A percentile compares a stretch with the other conserved stretches of the same genome.
Conservation (phyloP, 2,113 vertebrate genomes). For the Sitta europaea region DNA sequence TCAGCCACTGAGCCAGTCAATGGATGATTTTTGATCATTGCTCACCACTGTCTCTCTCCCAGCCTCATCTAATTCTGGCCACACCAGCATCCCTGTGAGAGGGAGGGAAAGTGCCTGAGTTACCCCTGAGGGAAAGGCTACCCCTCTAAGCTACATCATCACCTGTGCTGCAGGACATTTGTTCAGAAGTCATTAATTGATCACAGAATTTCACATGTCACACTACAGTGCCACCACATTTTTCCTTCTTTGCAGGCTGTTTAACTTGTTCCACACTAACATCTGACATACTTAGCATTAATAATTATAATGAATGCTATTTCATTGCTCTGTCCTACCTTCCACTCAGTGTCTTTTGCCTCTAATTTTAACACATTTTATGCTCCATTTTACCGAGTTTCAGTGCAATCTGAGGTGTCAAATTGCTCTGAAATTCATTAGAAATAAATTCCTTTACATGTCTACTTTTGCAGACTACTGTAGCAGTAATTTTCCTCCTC, state of each 20-base stretch:
- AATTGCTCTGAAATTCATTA: background rate
- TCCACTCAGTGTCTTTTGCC: background rate
- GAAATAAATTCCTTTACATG: background rate
- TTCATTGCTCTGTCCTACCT: background rate
- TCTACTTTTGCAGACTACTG: background rate
- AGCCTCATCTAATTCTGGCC: background rate
- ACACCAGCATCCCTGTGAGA: background rate
- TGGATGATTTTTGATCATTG: background rate
- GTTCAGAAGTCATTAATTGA: background rate
- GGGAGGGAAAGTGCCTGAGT: background rate
- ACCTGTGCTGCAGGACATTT: background rate
- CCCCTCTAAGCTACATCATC: background rate
- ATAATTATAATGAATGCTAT: background rate
- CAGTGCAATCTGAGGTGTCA: background rate
- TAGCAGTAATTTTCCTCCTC: background rate
- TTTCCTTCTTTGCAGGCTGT: background rate
- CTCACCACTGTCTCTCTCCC: background rate
- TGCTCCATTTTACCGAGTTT: background rate
- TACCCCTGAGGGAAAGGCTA: background rate
- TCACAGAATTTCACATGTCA: background rate
- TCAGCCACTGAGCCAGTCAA: background rate
- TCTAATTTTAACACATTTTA: background rate
- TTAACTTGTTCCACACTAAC: background rate
- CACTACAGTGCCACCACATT: background rate
- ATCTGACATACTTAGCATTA: background rate